A percentile compares a stretch with the other conserved stretches of the same genome.
Evolutionary conservation across 2,113 vertebrate genomes (phyloP).

Genomic region (Ploceus nigricollis): DNA sequence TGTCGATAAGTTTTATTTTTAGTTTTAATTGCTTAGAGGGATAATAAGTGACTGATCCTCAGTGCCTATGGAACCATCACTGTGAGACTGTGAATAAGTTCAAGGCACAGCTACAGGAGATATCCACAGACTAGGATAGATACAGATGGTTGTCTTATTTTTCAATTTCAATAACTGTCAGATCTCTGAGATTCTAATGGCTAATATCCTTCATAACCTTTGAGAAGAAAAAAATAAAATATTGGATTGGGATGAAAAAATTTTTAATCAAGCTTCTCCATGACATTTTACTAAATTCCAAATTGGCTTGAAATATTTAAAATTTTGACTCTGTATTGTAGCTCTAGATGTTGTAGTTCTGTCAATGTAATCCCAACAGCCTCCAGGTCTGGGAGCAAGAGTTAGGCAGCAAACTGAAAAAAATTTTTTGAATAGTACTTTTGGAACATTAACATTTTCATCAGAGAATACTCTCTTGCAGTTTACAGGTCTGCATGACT

Average conservation of each 20-base stretch:
- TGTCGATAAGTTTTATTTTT: not conserved
- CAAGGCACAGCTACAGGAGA: not conserved
- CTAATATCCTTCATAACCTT: not conserved
- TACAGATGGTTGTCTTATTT: not conserved
- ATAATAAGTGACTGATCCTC: not conserved
- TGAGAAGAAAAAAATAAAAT: not conserved
- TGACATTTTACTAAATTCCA: not conserved
- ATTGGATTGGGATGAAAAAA: not conserved
- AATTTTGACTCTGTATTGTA: not conserved
- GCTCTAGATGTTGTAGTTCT: not conserved
- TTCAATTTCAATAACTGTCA: not conserved
- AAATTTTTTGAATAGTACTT: not conserved
- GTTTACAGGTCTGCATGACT: not conserved
- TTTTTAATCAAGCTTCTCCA: not conserved
- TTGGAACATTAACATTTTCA: not conserved
- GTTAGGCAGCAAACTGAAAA: rapidly evolving
- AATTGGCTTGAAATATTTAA: not conserved
- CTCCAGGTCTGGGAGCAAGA: not conserved
- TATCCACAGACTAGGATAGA: not conserved
- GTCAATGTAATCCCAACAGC: not conserved
- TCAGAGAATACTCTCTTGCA: not conserved
- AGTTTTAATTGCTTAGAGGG: not conserved
- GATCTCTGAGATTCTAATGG: not conserved
- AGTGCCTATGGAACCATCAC: not conserved
- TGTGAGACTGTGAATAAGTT: not conserved